Percentiles rank a stretch among this genome's conserved stretches.
Evolutionary conservation across 2,888 invertebrate genomes (phyloP).

Genomic region (Pseudanteris insignis): DNA sequence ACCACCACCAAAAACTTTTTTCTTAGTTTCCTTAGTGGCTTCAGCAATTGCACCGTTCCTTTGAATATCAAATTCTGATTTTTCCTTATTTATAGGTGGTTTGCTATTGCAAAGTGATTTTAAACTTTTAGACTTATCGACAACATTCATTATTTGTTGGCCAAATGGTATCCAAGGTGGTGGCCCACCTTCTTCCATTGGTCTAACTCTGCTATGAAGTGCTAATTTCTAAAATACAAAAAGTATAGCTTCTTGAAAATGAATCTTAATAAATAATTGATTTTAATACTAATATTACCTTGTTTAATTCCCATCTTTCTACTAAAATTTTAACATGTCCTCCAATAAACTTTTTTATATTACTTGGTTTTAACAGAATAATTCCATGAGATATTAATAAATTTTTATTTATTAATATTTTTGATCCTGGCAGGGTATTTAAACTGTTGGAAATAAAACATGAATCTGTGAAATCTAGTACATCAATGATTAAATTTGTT

Average conservation of each 20-base stretch:
- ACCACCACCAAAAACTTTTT: constrained; percentile 70
- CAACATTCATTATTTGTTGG: constrained; percentile 73
- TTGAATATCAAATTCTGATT: constrained; percentile 88
- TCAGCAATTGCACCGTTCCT: constrained; percentile 90
- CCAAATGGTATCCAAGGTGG: constrained; percentile 95
- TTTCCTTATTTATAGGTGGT: constrained; percentile 73
- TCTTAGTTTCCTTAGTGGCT: constrained; percentile 75
- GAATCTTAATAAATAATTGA: not conserved
- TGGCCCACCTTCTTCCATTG: constrained; percentile 79
- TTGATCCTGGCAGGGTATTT: constrained; percentile 91
- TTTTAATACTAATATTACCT: constrained; percentile 45
- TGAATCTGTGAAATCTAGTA: no score
- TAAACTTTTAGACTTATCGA: constrained; percentile 73
- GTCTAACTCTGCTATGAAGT: constrained; percentile 67
- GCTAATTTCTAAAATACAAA: constrained; percentile 59
- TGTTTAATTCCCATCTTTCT: constrained; percentile 86
- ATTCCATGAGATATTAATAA: constrained; percentile 77
- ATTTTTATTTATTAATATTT: constrained; percentile 71
- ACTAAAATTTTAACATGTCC: constrained; percentile 83
- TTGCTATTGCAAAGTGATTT: constrained; percentile 76
- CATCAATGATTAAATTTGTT: no score
- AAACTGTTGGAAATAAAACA: constrained; percentile 67
- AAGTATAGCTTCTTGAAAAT: not conserved
- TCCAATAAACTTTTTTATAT: constrained; percentile 77
- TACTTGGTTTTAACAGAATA: constrained; percentile 75